Evolutionary conservation across 2,797 vertebrate species (phyloP), one percentile per base, ranked within the genome.

Genomic region (Carapus acus): DNA sequence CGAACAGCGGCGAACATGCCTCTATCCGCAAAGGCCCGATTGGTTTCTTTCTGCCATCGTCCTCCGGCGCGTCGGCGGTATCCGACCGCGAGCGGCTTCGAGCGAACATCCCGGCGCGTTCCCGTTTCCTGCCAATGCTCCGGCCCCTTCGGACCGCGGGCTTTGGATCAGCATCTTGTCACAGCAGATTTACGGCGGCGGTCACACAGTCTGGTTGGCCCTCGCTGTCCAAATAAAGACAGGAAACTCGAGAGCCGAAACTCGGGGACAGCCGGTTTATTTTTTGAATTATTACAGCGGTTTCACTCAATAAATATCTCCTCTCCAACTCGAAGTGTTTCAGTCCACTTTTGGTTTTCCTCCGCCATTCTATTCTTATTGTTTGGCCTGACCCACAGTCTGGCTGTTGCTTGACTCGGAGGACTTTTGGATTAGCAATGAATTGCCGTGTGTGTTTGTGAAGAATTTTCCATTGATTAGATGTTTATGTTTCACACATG

Each of bases 221-320:
- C 36, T 54, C 15, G 29, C 56, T 61, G 67, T 49, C 37, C 63
- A 79, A 78, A 83, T 78, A 82, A 84, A 82, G 77, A 67, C 18
- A 15, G 54, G 65, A 76, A 78, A 62, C 38, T 42, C 59, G 69
- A 67, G 41, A 67, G n/a, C 34, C 55, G 65, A 55, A 77, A 79
- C 72, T 71, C 51, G 56, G 59, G 51, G 71, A 64, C 27, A 62
- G 46, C 52, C 55, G 1, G 67, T 76, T 81, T 81, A 62, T 77
- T 79, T 79, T 79, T 62, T 27, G 51, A 73, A 62, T 67, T 56
- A 57, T 79, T 56, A 61, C 69, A 77, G 76, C 73, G 73, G 81
- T 81, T 83, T 74, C 59, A 71, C 76, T 78, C 73, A 74, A 77
- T 81, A 83, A 69, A 82, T 79, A 60, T 74, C 56, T 64, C 17